Evolutionary conservation across 2,113 vertebrate species (phyloP), one percentile per base, ranked within the genome.

Genomic region (Grammomys dolichurus): DNA sequence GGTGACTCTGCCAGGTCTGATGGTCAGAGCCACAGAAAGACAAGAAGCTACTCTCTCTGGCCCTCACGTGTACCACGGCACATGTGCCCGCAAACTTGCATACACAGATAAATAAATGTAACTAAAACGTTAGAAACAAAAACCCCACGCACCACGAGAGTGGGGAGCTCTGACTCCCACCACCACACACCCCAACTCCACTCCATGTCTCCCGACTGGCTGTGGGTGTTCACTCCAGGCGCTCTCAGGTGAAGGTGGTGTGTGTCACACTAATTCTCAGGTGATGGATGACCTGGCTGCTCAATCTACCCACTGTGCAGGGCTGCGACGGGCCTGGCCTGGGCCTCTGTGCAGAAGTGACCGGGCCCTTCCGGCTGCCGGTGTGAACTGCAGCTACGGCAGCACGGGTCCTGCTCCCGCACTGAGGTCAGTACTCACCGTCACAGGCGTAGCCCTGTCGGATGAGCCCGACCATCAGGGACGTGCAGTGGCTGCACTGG

Each of bases 401-500:
- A 8, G 40, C 1, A 4, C 10, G 3, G 2, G 1, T 8, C 40
- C 54, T 11, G 9, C 46, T 36, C 67, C 14, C 0, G 4, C 6
- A 26, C 13, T 3, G 0, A 14, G 9, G 69, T 31, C 28, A 0
- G 0, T 81, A 97, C 99, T 98, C 97, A 99, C 99, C 99, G 56
- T 99, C 99, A 0, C 99, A 99, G 97, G 99, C 99, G 36, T 99
- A 99, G 70, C 99, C 99, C 98, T 99, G 99, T 28, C 99, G 98
- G 95, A 99, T 98, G 78, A 99, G 98, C n/a, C 99, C 99, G 89
- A 99, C 99, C 99, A 99, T 99, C 69, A 99, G 98, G 4, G 99
- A 99, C 33, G 99, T 99, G 98, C 99, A 99, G 97, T 99, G 99
- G 54, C 99, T 99, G 97, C 99, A 99, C 96, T 99, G 99, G 0